phyloP scores from a whole-genome alignment of 2,113 vertebrate species.

The Balaenoptera acutorostrata region DNA sequence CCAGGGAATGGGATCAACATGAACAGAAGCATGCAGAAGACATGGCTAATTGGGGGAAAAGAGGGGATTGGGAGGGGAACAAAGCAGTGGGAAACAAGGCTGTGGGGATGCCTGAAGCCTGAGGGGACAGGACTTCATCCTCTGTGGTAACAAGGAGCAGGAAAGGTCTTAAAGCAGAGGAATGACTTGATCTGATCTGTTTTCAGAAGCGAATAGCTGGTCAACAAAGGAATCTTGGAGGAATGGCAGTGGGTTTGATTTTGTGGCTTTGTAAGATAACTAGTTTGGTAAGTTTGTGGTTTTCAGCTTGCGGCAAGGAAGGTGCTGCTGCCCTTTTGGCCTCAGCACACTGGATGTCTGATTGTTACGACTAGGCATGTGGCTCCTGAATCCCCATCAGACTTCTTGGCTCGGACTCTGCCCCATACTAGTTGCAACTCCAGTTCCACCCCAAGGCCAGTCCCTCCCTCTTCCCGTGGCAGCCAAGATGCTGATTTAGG shows the following conservation, averaged over 20 bases:
- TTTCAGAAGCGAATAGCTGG: not conserved
- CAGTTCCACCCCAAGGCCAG: not conserved
- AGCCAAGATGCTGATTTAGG: not conserved
- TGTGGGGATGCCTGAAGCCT: not conserved
- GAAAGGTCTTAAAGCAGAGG: not conserved
- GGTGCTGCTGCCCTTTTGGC: not conserved
- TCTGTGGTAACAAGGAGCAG: not conserved
- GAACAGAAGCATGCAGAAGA: not conserved
- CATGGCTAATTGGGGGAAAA: not conserved
- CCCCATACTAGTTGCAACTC: not conserved
- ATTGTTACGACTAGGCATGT: not conserved
- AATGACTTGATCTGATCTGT: not conserved
- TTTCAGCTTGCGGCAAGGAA: not conserved
- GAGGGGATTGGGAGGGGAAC: not conserved
- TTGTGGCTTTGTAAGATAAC: conserved; percentile 7
- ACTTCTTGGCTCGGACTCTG: not conserved
- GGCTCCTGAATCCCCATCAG: not conserved
- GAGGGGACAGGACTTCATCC: not conserved
- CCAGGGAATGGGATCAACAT: not conserved
- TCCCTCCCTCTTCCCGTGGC: not conserved
- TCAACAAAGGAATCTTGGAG: not conserved
- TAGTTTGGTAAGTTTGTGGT: not conserved
- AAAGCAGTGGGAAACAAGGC: too few species aligned
- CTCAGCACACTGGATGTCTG: not conserved
- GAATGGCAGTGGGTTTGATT: not conserved